Conservation (phyloP, 2,888 invertebrate species). For the Cephus runcator region DNA sequence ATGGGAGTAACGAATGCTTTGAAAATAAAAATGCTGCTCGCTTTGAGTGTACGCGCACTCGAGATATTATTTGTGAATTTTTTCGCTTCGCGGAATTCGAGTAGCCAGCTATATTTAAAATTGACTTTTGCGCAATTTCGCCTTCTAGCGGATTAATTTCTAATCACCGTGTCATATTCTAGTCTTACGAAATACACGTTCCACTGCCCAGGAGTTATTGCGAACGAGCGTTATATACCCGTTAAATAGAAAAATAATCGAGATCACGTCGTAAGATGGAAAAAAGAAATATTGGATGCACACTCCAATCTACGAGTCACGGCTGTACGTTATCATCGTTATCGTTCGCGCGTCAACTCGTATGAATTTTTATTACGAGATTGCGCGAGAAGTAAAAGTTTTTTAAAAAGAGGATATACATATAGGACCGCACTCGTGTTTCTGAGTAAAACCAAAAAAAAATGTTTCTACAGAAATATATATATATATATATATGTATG, state of each 20-base stretch:
- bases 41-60: not conserved
- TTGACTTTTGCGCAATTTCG: not conserved
- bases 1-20: conserved; percentile 20
- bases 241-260: not conserved
- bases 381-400: not conserved
- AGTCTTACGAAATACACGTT: not conserved
- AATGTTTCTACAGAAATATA: not conserved
- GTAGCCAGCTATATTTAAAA: not conserved
- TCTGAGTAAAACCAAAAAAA: not conserved
- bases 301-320: not conserved
- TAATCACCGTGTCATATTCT: not conserved
- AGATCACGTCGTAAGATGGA: not conserved
- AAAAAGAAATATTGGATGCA: not conserved
- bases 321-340: not conserved
- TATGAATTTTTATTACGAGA: not conserved
- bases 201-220: not conserved
- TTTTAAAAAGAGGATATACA: not conserved
- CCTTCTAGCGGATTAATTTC: not conserved
- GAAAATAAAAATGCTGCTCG: conserved; percentile 26
- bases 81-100: not conserved
- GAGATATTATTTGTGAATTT: conserved; percentile 21
- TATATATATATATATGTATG: not conserved
- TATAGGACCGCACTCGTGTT: not conserved
- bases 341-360: not conserved
- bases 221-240: not conserved